Evolutionary conservation across 2,888 invertebrate species (phyloP), one percentile per base, ranked within the genome.

Genomic region (Gryllus longicercus): DNA sequence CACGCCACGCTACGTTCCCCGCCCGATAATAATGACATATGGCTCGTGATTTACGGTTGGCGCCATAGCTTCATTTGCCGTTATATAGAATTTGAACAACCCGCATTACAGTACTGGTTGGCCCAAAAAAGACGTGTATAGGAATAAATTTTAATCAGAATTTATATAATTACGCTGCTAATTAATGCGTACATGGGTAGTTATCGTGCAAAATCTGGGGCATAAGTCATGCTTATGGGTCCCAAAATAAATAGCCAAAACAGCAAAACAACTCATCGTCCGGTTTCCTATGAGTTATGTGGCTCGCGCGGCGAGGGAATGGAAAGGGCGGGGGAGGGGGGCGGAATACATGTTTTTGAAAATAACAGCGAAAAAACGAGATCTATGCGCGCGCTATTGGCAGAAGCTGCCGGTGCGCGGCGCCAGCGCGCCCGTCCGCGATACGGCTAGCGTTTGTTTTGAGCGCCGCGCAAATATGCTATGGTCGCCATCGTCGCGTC

Each of bases 51-150:
- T 50, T 25, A 50, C 25, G 21, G 12, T 74, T 11, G 25, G 21
- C 25, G 50, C 75, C 75, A 25, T 38, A 50, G 79, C 77, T 79
- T 77, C 77, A 74, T 79, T 49, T 74, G 79, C 49, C 49, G 50
- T 51, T 63, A 77, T 79, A 79, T 76, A 76, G 79, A 79, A 79
- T 76, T 79, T 77, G 79, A 79, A 77, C 76, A 76, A 77, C 63
- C 63, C 63, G 63, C 63, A 63, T 63, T 63, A 63, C 63, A 63
- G 63, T 63, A 63, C 63, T 63, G 16, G 14, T 63, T 14, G 63
- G 16, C 63, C 63, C 63, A 63, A 63, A 63, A 63, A 63, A 63
- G 63, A 63, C 63, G 63, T 63, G 63, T 63, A n/a, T 63, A 63
- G 63, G 63, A n/a, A 63, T 63, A 63, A 77, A 77, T 38, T 77